Conservation (phyloP, 2,113 vertebrate species). For the Vimba vimba region DNA sequence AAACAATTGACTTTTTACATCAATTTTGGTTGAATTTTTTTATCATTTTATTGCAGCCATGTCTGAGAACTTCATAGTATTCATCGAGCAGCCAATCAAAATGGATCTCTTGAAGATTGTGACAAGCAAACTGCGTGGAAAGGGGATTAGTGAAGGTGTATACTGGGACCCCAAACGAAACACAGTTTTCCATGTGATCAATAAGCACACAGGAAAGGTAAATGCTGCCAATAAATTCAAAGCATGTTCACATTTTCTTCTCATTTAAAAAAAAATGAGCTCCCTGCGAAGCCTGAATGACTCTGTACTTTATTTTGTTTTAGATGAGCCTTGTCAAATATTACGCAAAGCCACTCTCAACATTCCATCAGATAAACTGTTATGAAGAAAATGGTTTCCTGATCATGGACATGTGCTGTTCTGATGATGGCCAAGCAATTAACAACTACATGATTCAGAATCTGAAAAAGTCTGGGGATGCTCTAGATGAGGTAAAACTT, state of each 20-base stretch:
- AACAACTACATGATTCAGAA: constrained; percentile 82
- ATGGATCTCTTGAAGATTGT: constrained; percentile 83
- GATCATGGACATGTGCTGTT: constrained; percentile 86
- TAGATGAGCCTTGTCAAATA: constrained; percentile 80
- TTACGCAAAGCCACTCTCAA: constrained; percentile 73
- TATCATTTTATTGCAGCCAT: constrained; percentile 77
- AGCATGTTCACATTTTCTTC: neutral
- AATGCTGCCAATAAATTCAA: neutral
- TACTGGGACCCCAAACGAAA: constrained; percentile 84
- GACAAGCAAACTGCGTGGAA: constrained; percentile 77
- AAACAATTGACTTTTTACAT: too few relatives aligned
- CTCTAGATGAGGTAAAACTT: constrained; percentile 82
- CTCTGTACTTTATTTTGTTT: neutral
- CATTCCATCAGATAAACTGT: constrained; percentile 92
- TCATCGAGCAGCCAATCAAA: constrained; percentile 88
- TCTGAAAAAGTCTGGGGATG: constrained; percentile 81
- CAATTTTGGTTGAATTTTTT: neutral
- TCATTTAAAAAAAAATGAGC: neutral
- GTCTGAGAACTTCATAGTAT: constrained; percentile 88
- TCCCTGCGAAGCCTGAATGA: neutral
- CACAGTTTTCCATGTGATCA: constrained; percentile 83
- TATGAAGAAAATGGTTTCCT: constrained; percentile 85
- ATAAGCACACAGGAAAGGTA: constrained; percentile 86
- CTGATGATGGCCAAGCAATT: constrained; percentile 81
- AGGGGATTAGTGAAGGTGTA: constrained; percentile 74